Evolutionary conservation across 2,888 invertebrate genomes (phyloP), one percentile per base, ranked within the genome.

Genomic region (Sminthurinus aureus): DNA sequence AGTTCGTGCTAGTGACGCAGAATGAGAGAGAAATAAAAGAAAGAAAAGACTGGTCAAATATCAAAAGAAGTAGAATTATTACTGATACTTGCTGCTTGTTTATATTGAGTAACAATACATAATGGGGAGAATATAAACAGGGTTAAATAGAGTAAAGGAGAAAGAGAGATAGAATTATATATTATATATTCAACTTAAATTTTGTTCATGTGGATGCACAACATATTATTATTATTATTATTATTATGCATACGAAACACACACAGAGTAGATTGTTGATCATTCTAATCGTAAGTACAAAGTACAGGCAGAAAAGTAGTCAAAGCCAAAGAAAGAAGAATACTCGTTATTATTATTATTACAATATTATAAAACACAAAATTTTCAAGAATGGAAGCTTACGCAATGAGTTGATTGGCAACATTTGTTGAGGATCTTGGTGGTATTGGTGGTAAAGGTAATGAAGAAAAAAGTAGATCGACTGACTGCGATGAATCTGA

Each of bases 351-450:
- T 38, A 38, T 38, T 78, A 20, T n/a, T 51, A 22, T 15, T 58
- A 38, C 13, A n/a, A n/a, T 79, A 79, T 24, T 75, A 38, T 26
- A 50, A 38, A 26, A 22, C 13, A 78, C 11, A 22, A 78, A 13
- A 24, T 73, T 20, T 73, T 52, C 15, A 50, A 15, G 50, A 51
- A 9, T 22, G 51, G n/a, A 66, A 15, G 67, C 86, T 85, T 86
- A 88, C 88, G 88, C 88, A 83, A 88, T 86, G 74, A 88, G 85
- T 82, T 87, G 87, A 85, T 87, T 87, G 74, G 88, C 87, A 73
- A 85, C 87, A 83, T 85, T 87, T 71, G 85, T 83, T 73, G 81
- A 85, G 52, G 84, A 87, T 85, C 87, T 85, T 52, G 88, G 87
- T 11, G 87, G 87, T 66, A 87, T 85, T 66, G 88, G 88, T 26